These are phyloP conservation scores for Melanotaenia boesemani DNA, from an alignment of 2,797 vertebrate species.

Conservation along the genomic window DNA sequence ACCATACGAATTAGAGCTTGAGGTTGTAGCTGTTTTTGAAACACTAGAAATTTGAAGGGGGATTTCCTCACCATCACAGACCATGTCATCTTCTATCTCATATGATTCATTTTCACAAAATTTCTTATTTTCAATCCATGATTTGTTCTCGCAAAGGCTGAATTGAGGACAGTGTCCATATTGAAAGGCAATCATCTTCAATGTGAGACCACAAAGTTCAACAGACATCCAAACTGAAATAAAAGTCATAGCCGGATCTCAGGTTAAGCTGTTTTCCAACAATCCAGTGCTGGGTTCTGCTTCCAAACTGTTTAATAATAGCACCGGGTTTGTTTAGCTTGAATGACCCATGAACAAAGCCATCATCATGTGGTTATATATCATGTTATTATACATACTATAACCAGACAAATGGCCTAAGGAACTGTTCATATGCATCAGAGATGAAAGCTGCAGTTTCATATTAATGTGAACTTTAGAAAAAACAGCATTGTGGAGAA, in stretches of 20 bases:
- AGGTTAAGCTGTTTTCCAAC: constrained; percentile 49
- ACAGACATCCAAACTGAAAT: constrained; percentile 45
- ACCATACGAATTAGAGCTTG: not conserved
- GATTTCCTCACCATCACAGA: not conserved
- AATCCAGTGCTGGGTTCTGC: constrained; percentile 11
- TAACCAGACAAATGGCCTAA: constrained; percentile 10
- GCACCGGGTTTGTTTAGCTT: constrained; percentile 33
- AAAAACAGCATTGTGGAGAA: constrained; percentile 26
- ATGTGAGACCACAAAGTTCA: not conserved
- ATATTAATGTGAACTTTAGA: constrained; percentile 3
- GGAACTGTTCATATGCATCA: constrained; percentile 2
- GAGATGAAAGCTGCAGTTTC: constrained; percentile 21
- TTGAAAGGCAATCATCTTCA: constrained; percentile 44
- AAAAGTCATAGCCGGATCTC: constrained; percentile 37
- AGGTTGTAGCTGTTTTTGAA: not conserved
- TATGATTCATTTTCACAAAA: not conserved
- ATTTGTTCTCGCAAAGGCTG: constrained; percentile 6
- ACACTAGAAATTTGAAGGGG: not conserved
- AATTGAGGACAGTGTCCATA: constrained; percentile 14
- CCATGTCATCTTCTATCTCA: not conserved
- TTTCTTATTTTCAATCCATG: constrained; percentile 16
- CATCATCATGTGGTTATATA: constrained; percentile 40
- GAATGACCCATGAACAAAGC: constrained; percentile 38
- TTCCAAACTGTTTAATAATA: constrained; percentile 40
- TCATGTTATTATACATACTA: constrained; percentile 30